Percentiles rank a stretch among this genome's conserved stretches.
Conservation (phyloP, 1,140 invertebrate genomes). For the Drosophila busckii region DNA sequence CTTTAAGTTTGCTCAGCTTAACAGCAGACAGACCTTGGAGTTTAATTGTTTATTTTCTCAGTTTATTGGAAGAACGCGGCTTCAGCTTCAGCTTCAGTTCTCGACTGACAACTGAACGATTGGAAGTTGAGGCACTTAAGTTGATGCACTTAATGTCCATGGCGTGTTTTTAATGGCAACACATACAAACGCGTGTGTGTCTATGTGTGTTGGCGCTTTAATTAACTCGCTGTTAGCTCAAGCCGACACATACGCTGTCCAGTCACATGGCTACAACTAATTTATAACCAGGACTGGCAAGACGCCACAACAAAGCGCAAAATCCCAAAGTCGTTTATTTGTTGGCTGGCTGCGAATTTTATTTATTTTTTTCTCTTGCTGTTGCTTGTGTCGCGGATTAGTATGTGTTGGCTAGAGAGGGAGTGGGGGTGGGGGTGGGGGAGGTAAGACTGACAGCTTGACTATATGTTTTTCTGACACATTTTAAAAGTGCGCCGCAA, state of each 20-base stretch:
- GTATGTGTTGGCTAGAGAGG: not conserved
- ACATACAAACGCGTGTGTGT: too few relatives aligned
- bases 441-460: constrained; percentile 9
- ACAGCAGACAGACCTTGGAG: constrained; percentile 41
- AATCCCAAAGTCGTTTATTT: constrained; percentile 57
- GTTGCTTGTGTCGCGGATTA: constrained; percentile 26
- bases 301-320: constrained; percentile 29
- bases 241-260: constrained; percentile 9
- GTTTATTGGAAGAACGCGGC: constrained; percentile 69
- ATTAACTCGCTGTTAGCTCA: constrained; percentile 61
- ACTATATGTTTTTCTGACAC: constrained; percentile 71
- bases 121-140: constrained; percentile 15
- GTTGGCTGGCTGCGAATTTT: constrained; percentile 36
- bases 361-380: constrained; percentile 13
- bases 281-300: constrained; percentile 43
- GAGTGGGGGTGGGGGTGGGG: not conserved
- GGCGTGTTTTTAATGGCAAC: constrained; percentile 61
- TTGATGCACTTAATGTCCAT: constrained; percentile 58
- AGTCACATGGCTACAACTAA: constrained; percentile 39
- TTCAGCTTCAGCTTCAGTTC: constrained; percentile 15
- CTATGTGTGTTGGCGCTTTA: constrained; percentile 47
- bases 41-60: constrained; percentile 69
- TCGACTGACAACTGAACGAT: constrained; percentile 19
- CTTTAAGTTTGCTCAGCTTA: constrained; percentile 32
- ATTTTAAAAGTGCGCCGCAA: constrained; percentile 66